Evolutionary conservation across 2,888 invertebrate genomes (phyloP).

Genomic region (Xylocampa areola): DNA sequence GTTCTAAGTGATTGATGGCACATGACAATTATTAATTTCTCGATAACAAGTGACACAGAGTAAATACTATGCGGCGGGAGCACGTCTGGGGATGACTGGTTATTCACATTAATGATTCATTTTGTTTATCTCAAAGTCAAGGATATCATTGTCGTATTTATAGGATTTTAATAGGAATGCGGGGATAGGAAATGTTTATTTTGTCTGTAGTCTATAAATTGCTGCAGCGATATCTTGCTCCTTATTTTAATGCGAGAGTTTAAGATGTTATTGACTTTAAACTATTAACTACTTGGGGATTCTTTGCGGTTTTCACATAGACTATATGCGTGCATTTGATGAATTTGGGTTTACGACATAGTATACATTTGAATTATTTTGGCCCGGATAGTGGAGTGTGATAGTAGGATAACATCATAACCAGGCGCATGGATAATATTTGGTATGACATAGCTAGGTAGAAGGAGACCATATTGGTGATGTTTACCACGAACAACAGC

Average conservation of each 20-base stretch:
- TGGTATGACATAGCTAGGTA: no score
- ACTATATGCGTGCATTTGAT: no score
- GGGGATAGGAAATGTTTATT: conserved; percentile 2
- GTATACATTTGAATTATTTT: no score
- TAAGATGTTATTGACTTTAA: neutral
- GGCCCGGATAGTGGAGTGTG: no score
- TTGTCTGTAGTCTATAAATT: neutral
- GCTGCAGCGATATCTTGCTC: neutral
- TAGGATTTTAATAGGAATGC: neutral
- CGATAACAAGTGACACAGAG: conserved; percentile 32
- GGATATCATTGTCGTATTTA: conserved; percentile 13
- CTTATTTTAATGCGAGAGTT: neutral
- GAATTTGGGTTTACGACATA: no score
- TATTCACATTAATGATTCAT: conserved; percentile 54
- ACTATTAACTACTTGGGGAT: neutral
- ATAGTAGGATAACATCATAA: no score
- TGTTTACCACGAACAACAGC: no score
- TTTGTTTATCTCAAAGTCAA: conserved; percentile 57
- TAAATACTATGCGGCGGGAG: conserved; percentile 12
- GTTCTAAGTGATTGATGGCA: conserved; percentile 27
- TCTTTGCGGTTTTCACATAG: neutral
- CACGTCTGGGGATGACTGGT: conserved; percentile 14
- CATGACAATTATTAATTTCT: conserved; percentile 25
- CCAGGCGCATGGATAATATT: no score
- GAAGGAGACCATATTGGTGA: no score